Conservation (phyloP, 2,888 invertebrate species). For the Leptinotarsa rubiginosa region DNA sequence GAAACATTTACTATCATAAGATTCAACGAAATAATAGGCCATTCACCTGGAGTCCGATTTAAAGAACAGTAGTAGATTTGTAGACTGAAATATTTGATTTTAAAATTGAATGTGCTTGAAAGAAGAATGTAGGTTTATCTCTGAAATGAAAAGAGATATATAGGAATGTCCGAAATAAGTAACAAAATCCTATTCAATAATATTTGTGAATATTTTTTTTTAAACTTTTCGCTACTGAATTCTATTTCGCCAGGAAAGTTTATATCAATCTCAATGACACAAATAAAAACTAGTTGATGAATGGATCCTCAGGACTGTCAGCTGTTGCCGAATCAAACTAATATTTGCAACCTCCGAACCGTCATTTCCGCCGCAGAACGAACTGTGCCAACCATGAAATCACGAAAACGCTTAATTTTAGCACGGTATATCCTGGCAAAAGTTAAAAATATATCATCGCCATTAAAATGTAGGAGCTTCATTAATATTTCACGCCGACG, state of each 20-base stretch:
- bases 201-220: too few relatives aligned
- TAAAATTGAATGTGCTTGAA: too few relatives aligned
- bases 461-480: background rate
- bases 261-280: background rate
- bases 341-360: background rate
- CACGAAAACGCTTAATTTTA: slow-evolving; percentile 11
- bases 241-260: background rate
- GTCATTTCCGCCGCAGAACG: background rate
- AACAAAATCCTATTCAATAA: too few relatives aligned
- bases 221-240: too few relatives aligned
- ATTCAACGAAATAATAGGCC: too few relatives aligned
- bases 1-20: too few relatives aligned
- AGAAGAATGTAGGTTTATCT: too few relatives aligned
- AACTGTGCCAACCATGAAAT: slow-evolving; percentile 6
- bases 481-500: slow-evolving; percentile 4
- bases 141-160: too few relatives aligned
- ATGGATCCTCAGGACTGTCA: background rate
- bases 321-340: background rate
- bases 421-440: slow-evolving; percentile 12
- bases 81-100: too few relatives aligned
- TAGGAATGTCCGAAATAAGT: too few relatives aligned
- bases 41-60: too few relatives aligned
- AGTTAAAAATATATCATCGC: slow-evolving; percentile 18
- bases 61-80: too few relatives aligned
- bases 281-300: background rate